A percentile compares a stretch with the other conserved stretches of the same genome.
phyloP scores from a whole-genome alignment of 2,888 invertebrate genomes.

The Cephonodes hylas region DNA sequence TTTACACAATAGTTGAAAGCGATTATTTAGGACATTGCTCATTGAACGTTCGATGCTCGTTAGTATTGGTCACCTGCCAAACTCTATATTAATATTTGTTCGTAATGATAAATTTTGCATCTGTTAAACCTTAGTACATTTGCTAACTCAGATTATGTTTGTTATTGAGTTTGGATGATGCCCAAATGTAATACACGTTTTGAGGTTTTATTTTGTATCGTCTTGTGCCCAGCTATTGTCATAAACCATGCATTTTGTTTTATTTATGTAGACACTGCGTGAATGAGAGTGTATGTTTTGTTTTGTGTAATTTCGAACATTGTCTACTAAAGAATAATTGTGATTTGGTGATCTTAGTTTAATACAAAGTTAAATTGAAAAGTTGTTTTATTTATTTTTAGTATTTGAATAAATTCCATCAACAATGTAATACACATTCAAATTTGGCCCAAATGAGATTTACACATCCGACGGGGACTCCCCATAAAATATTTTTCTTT shows the following conservation, averaged over 20 bases:
- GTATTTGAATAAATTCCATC: too few relatives aligned
- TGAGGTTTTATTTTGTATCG: neutral
- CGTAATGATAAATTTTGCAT: neutral
- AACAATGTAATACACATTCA: too few relatives aligned
- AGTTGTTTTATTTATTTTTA: neutral
- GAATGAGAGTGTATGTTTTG: conserved; percentile 35
- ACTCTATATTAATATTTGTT: conserved; percentile 12
- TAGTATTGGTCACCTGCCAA: neutral
- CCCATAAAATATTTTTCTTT: too few relatives aligned
- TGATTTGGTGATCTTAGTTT: conserved; percentile 44
- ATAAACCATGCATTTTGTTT: conserved; percentile 64
- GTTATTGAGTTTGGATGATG: neutral
- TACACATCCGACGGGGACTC: too few relatives aligned
- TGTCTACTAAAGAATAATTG: conserved; percentile 43
- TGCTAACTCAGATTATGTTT: neutral
- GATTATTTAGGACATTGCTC: neutral
- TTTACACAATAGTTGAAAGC: neutral
- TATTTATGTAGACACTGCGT: conserved; percentile 27
- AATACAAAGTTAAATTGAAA: conserved; percentile 38
- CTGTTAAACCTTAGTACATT: neutral
- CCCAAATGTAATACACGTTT: neutral
- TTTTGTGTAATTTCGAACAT: conserved; percentile 38
- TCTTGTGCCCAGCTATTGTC: conserved; percentile 49
- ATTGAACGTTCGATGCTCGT: neutral
- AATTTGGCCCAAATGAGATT: too few relatives aligned